Base-by-base conservation (phyloP, 2,888 invertebrate genomes). In the Creontiades dilutus region DNA sequence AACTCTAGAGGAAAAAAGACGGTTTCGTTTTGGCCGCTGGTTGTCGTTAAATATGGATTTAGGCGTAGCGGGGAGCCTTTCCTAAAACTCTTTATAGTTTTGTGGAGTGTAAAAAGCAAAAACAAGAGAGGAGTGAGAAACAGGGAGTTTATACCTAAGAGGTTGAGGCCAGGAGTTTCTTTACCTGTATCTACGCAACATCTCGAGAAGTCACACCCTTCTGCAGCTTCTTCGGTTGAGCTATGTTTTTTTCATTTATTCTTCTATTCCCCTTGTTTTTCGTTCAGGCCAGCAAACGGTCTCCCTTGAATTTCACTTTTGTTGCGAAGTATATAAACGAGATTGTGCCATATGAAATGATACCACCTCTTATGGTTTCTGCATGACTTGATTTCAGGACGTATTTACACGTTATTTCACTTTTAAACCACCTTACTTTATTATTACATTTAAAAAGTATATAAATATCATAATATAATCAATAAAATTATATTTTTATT, bases 1-100 rank as follows among this genome's bases (percentile, higher is more conserved):
- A 68, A 68, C 23, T 19, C 68, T 23, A 11, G 3, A 12, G 27
- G 27, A 23, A 23, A 23, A 68, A 68, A 68, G 19, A 52, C 27
- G 5, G 27, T 68, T 68, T 68, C 68, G 12, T 68, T 68, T 68
- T 23, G 68, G 19, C 27, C 68, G 68, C 27, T 68, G 68, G 68
- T 68, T 23, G 23, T 82, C 52, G 82, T 82, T 82, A 82, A 82
- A 82, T 82, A 82, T 82, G 82, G 82, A 82, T 82, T 82, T 52
- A 52, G 52, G 47, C 47, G 82, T 82, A 47, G 82, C 82, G 82
- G 82, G 82, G 82, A n/a, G 82, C 27, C 82, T 52, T 82, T 13
- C 68, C 11, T 68, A 68, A 68, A 82, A 82, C 52, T 82, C 82
- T 82, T 48, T 48, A 82, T 82, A 82, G 52, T 48, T 82, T 82